Base-by-base conservation (phyloP, 2,888 invertebrate species). In the Epicampocera succincta region DNA sequence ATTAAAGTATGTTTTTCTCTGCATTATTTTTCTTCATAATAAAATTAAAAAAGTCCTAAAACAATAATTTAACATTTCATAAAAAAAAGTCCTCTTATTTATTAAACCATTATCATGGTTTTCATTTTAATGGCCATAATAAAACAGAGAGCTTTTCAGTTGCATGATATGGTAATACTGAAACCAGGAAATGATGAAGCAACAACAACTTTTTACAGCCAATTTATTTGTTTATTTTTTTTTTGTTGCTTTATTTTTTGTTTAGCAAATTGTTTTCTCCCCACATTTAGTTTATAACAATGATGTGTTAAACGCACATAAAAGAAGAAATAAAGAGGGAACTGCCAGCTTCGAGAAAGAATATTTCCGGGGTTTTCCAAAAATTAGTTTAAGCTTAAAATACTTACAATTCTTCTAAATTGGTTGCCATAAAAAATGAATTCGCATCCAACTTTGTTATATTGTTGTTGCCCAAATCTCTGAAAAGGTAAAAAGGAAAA, bases 391-490 rank as follows among this genome's bases (percentile, higher is more conserved):
- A 2, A 5, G 12, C 54, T 3, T 38, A 42, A 68, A 46, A 80
- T 91, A 94, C 95, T 95, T 92, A 95, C 95, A 95, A 91, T 91
- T 95, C 95, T 88, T 96, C 94, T 86, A 96, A 93, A 88, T 93
- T 92, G 87, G 92, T 91, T 89, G 95, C 94, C 87, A 93, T 92
- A 86, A 92, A 92, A 90, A 96, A 94, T 86, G 95, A 94, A 90
- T 93, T 93, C 85, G 93, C 93, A 88, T 94, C 93, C 91, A 96
- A 92, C 89, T 92, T 91, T 85, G 94, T 95, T 89, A 96, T 94
- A 91, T 96, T 96, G 93, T 96, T 96, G 92, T 94, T 93, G 85
- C 95, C 94, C 90, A 96, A 92, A 91, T 96, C 96, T 89, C 96
- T 96, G 94, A 21, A 86, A 87, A 75, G 33, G 83, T 78, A 77